These are phyloP conservation scores for Polydrusus cervinus DNA, from an alignment of 2,888 invertebrate species.

Conservation along the genomic window DNA sequence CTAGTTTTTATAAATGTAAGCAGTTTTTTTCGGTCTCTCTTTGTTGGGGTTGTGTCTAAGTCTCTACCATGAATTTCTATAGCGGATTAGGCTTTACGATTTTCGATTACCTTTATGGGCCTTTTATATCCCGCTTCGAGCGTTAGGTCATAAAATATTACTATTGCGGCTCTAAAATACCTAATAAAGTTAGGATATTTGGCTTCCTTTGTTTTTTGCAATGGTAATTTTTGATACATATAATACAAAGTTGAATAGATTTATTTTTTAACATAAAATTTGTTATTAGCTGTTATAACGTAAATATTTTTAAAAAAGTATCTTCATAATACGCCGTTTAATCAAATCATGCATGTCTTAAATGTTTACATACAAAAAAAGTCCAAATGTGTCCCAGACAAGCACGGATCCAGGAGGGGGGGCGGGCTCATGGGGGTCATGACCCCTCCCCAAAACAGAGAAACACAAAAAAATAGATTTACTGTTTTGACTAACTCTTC, in stretches of 20 bases:
- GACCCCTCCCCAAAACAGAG: too few relatives aligned
- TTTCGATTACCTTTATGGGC: constrained; percentile 72
- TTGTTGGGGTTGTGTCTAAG: constrained; percentile 52
- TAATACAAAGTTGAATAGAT: not conserved
- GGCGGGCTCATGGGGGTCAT: too few relatives aligned
- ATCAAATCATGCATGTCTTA: too few relatives aligned
- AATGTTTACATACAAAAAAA: too few relatives aligned
- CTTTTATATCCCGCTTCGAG: constrained; percentile 67
- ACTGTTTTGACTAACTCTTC: too few relatives aligned
- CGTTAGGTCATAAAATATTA: constrained; percentile 67
- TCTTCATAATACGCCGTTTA: too few relatives aligned
- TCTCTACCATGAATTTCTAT: constrained; percentile 66
- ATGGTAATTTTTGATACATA: constrained; percentile 18
- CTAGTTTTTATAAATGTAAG: constrained; percentile 46
- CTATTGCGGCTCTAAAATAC: constrained; percentile 58
- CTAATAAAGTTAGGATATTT: constrained; percentile 48
- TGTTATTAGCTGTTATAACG: too few relatives aligned
- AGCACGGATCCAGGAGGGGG: too few relatives aligned
- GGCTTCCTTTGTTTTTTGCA: constrained; percentile 28
- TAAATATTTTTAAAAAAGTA: too few relatives aligned
- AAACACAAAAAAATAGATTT: too few relatives aligned
- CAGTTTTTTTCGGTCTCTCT: constrained; percentile 40
- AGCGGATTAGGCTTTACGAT: constrained; percentile 70
- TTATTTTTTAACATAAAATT: too few relatives aligned
- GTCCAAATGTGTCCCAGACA: too few relatives aligned